Percentiles rank a stretch among this genome's conserved stretches.
phyloP scores from a whole-genome alignment of 2,797 vertebrate species.

The Chrysocyon brachyurus region DNA sequence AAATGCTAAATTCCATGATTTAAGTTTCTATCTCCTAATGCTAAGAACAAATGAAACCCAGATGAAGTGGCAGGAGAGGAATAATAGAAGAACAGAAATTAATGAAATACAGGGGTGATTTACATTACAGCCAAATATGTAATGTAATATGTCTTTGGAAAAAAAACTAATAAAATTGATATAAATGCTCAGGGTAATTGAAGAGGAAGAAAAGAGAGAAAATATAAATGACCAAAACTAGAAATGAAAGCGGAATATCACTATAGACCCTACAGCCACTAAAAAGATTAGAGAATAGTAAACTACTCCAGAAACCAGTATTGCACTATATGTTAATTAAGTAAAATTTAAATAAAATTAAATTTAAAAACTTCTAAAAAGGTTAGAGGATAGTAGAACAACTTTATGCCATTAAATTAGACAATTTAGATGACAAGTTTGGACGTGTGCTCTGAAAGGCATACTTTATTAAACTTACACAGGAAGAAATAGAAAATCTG shows the following conservation, averaged over 20 bases:
- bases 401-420: background rate
- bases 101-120: background rate
- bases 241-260: background rate
- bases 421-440: background rate
- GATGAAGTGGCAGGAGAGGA: background rate
- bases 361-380: background rate
- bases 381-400: background rate
- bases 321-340: background rate
- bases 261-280: background rate
- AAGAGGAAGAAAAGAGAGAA: background rate
- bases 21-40: background rate
- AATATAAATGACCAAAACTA: background rate
- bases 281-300: background rate
- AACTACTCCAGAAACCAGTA: background rate
- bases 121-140: background rate
- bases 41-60: background rate
- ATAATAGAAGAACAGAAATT: background rate
- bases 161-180: background rate
- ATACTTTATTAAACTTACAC: background rate
- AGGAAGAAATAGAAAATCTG: background rate
- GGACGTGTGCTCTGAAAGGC: background rate
- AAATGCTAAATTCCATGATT: background rate
- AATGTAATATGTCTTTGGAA: background rate
- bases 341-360: background rate
- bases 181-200: background rate